phyloP scores from a whole-genome alignment of 2,113 vertebrate genomes.

The Garra rufa region DNA sequence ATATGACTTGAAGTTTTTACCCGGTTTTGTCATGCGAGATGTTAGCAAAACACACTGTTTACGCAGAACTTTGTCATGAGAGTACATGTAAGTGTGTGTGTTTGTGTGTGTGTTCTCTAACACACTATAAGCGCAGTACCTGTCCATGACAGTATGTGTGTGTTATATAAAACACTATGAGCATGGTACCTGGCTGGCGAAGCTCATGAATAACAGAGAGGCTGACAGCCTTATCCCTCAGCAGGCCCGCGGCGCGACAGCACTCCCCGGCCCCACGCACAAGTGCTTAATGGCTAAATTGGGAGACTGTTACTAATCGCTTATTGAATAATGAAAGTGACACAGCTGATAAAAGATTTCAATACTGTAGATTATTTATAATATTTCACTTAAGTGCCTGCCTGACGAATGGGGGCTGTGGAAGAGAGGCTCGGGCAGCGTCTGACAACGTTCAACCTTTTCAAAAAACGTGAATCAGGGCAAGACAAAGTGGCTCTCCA shows the following conservation, averaged over 20 bases:
- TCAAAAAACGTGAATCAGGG: slow-evolving; percentile 35
- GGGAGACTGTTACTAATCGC: slow-evolving; percentile 85
- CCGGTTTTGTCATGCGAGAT: neutral
- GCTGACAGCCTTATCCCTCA: slow-evolving; percentile 79
- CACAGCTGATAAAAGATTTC: slow-evolving; percentile 96
- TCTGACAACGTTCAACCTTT: slow-evolving; percentile 54
- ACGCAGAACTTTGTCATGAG: neutral
- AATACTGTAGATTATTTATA: slow-evolving; percentile 88
- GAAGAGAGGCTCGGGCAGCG: slow-evolving; percentile 64
- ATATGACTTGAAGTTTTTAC: neutral
- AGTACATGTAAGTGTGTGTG: neutral
- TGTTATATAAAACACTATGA: slow-evolving; percentile 28
- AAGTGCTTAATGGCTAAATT: slow-evolving; percentile 82
- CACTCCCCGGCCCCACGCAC: slow-evolving; percentile 59
- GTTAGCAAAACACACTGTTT: neutral
- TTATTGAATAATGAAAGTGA: slow-evolving; percentile 94
- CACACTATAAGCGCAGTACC: slow-evolving; percentile 31
- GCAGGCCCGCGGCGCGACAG: slow-evolving; percentile 66
- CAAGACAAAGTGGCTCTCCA: slow-evolving; percentile 28
- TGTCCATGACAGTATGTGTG: neutral
- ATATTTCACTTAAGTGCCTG: slow-evolving; percentile 87
- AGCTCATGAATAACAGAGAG: slow-evolving; percentile 73
- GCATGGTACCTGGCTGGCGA: slow-evolving; percentile 61
- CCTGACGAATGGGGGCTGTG: slow-evolving; percentile 81
- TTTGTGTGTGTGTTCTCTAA: slow-evolving; percentile 6